Base-by-base conservation (phyloP, 2,888 invertebrate genomes). In the Drosophila paranaensis region DNA sequence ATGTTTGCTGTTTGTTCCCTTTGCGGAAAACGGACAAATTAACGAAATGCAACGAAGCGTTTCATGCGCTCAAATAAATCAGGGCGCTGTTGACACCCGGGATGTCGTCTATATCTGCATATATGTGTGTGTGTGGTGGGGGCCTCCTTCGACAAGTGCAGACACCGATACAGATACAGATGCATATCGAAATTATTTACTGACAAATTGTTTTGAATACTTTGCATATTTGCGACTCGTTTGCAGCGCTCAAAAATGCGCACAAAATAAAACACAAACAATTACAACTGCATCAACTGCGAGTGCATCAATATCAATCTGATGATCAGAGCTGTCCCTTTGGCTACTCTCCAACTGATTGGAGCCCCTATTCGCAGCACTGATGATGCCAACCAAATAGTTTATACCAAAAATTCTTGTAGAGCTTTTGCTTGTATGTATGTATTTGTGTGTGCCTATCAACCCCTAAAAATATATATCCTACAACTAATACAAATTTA, bases 31-130 rank as follows among this genome's bases (percentile, higher is more conserved):
- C 89, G 89, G 85, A 76, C 91, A 92, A 92, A 92, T 92, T 92
- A 92, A 91, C 91, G 88, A 91, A 89, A 89, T 79, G 82, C 91
- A 91, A 86, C 91, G 90, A 91, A 91, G 92, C 92, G 89, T 92
- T 90, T 91, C 91, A 92, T 92, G 88, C 87, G 91, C 88, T 87
- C 90, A 89, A 90, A 92, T 92, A 92, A 92, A 92, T 92, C 92
- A 92, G 91, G 86, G 88, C 73, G 74, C 83, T 90, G 92, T 91
- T 92, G 92, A 92, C 92, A 90, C 85, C 77, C 81, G 82, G 82
- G 90, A 89, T 82, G 79, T 81, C 63, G 35, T 25, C 68, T 33
- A 13, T 64, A 45, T 39, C 42, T 40, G 40, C 14, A 40, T 27
- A 4, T 46, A 9, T 16, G 48, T 42, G 10, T 16, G 16, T 16